These are phyloP conservation scores for Homarus gammarus DNA, from an alignment of 2,888 invertebrate genomes.

Conservation along the genomic window DNA sequence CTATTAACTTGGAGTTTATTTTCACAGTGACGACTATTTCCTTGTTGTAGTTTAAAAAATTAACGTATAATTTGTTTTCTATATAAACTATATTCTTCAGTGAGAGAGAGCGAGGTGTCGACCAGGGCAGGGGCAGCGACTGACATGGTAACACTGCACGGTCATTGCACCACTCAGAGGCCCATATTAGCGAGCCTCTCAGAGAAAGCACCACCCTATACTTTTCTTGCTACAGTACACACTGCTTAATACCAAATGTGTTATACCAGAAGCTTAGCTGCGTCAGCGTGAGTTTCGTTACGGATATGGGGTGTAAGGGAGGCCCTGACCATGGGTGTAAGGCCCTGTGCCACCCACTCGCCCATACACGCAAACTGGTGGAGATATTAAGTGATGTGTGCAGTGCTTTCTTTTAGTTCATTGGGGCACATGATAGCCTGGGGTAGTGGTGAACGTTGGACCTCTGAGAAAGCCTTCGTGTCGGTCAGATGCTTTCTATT, in stretches of 20 bases:
- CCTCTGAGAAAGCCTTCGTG: neutral
- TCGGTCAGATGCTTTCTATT: slow-evolving; percentile 37
- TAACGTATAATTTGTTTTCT: neutral
- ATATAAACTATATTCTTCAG: no score
- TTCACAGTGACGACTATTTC: no score
- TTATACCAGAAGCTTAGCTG: neutral
- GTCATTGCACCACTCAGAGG: slow-evolving; percentile 49
- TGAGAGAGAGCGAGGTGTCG: slow-evolving; percentile 9
- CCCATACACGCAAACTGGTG: neutral
- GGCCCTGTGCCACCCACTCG: neutral
- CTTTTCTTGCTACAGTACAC: slow-evolving; percentile 41
- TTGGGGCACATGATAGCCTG: neutral
- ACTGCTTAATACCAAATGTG: slow-evolving; percentile 14
- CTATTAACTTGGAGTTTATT: no score
- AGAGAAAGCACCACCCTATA: slow-evolving; percentile 60
- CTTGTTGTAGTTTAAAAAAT: no score
- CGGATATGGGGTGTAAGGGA: no score
- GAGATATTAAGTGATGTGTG: neutral
- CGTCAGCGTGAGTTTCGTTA: neutral
- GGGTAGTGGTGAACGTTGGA: slow-evolving; percentile 11
- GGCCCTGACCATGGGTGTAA: no score
- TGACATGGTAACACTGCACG: slow-evolving; percentile 34
- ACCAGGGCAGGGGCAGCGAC: neutral
- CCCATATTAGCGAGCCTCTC: slow-evolving; percentile 44
- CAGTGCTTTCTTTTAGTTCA: slow-evolving; percentile 8